Evolutionary conservation across 1,140 invertebrate genomes (phyloP).

Genomic region (Campodea augens): DNA sequence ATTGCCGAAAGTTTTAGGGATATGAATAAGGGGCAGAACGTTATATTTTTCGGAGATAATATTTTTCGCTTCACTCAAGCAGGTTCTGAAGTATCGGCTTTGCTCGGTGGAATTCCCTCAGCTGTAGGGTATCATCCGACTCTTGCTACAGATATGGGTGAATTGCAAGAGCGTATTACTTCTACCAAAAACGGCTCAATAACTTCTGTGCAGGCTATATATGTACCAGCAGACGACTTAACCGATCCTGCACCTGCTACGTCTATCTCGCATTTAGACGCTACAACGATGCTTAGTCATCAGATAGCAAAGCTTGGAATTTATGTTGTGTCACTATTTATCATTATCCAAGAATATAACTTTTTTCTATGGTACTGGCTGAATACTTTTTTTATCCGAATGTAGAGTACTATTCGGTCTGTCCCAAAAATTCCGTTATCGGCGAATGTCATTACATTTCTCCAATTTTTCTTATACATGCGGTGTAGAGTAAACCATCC

Average conservation of each 20-base stretch:
- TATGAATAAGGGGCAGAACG: slow-evolving; percentile 96
- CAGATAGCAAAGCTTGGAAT: slow-evolving; percentile 92
- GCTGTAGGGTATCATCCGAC: slow-evolving; percentile 98
- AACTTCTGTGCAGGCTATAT: slow-evolving; percentile 95
- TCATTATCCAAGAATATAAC: no score
- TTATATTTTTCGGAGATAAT: slow-evolving; percentile 98
- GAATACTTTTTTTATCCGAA: no score
- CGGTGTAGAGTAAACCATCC: no score
- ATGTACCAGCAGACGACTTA: slow-evolving; percentile 96
- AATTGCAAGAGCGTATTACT: slow-evolving; percentile 98
- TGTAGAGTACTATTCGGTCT: no score
- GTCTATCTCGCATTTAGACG: slow-evolving; percentile 97
- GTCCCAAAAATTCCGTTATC: no score
- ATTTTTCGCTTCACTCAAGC: slow-evolving; percentile 99
- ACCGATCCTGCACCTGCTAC: slow-evolving; percentile 97
- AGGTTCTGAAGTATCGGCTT: slow-evolving; percentile 91
- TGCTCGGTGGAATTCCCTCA: slow-evolving; percentile 96
- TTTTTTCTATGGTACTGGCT: no score
- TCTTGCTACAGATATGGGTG: slow-evolving; percentile 97
- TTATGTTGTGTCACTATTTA: no score
- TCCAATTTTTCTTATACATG: no score
- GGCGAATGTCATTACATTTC: no score
- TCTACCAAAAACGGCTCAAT: slow-evolving; percentile 98
- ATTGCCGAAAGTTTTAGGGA: slow-evolving; percentile 96
- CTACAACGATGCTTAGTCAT: slow-evolving; percentile 94